Conservation (phyloP, 2,113 vertebrate species). For the Acrocephalus kingi region DNA sequence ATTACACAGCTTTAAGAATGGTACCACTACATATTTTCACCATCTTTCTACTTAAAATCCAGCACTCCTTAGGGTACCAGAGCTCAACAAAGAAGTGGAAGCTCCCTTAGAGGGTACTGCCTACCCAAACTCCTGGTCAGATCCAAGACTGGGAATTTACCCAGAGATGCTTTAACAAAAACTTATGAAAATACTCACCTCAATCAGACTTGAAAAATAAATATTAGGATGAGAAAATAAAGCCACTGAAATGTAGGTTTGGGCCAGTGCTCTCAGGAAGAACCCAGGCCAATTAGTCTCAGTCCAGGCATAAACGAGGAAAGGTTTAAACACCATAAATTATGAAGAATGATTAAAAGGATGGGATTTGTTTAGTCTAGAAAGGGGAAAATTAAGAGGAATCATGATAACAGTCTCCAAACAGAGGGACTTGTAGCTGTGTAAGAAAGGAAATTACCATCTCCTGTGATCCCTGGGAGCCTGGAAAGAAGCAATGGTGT, state of each 20-base stretch:
- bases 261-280: neutral
- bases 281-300: neutral
- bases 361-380: constrained; percentile 39
- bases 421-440: neutral
- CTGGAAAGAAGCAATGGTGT: neutral
- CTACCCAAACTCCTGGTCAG: neutral
- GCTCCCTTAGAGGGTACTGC: neutral
- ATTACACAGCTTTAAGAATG: neutral
- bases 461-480: neutral
- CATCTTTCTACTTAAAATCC: neutral
- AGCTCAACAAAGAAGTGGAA: neutral
- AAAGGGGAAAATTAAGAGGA: neutral
- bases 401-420: neutral
- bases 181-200: neutral
- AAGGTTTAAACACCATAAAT: neutral
- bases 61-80: neutral
- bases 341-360: constrained; percentile 7
- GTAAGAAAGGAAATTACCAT: neutral
- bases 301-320: neutral
- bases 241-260: neutral
- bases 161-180: neutral
- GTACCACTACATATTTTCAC: neutral
- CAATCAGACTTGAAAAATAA: neutral
- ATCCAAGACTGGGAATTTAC: neutral
- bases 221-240: neutral